These are phyloP conservation scores for Leucania comma DNA, from an alignment of 2,888 invertebrate genomes.

Conservation along the genomic window DNA sequence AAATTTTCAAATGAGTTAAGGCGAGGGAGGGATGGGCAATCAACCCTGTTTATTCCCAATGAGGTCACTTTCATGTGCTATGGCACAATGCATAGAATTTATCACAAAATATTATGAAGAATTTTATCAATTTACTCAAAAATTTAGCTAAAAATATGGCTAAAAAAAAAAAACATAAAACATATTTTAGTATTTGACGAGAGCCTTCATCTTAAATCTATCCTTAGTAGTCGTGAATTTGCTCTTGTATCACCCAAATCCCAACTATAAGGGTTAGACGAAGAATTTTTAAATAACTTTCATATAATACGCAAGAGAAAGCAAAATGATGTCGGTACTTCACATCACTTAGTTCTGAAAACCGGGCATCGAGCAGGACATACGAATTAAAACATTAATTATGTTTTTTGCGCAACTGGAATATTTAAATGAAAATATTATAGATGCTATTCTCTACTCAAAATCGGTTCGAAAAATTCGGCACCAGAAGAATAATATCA, in stretches of 20 bases:
- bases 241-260: background rate
- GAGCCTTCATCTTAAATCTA: background rate
- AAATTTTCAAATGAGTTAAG: background rate
- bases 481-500: background rate
- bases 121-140: too few relatives aligned
- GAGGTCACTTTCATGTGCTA: too few relatives aligned
- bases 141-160: too few relatives aligned
- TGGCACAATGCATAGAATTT: too few relatives aligned
- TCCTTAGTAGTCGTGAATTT: background rate
- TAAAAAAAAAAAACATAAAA: too few relatives aligned
- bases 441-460: too few relatives aligned
- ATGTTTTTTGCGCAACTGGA: background rate
- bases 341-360: slow-evolving; percentile 7
- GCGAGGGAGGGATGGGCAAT: too few relatives aligned
- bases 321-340: slow-evolving; percentile 24
- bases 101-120: too few relatives aligned
- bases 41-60: too few relatives aligned
- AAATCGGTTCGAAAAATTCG: background rate
- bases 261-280: background rate
- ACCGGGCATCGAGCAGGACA: background rate
- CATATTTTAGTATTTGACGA: too few relatives aligned
- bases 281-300: background rate
- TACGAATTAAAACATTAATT: background rate
- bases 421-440: background rate
- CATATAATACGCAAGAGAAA: background rate